Percentiles rank a stretch among this genome's conserved stretches.
Conservation (phyloP, 1,140 invertebrate species). For the Aphelenchoides fujianensis region DNA sequence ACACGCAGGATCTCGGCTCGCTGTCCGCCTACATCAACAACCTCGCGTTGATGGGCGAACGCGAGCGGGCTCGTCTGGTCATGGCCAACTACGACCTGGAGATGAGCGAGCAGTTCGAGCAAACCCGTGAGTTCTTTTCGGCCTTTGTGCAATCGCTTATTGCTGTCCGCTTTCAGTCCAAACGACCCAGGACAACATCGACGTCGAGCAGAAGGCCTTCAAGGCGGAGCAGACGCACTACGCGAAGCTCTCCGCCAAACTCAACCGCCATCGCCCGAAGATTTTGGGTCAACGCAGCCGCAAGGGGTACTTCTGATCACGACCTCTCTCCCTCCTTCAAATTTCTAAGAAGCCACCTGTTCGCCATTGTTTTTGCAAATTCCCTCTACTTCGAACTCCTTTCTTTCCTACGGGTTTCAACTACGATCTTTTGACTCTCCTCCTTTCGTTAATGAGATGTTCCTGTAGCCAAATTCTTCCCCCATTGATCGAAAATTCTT, state of each 20-base stretch:
- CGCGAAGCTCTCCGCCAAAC: not conserved
- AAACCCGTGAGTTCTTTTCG: not conserved
- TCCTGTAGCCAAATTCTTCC: too few relatives aligned
- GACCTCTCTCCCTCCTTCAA: too few relatives aligned
- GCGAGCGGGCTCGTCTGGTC: not conserved
- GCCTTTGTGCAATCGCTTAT: not conserved
- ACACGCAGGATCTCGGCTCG: not conserved
- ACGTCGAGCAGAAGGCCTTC: not conserved
- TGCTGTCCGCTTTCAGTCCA: conserved; percentile 5
- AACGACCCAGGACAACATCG: not conserved
- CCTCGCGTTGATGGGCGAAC: not conserved
- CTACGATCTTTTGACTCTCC: too few relatives aligned
- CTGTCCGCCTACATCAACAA: not conserved
- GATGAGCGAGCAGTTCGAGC: not conserved
- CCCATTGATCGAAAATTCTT: too few relatives aligned
- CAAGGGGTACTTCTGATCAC: too few relatives aligned
- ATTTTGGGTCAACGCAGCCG: not conserved
- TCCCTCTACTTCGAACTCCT: too few relatives aligned
- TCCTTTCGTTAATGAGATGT: too few relatives aligned
- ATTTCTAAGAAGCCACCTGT: too few relatives aligned
- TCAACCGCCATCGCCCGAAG: not conserved
- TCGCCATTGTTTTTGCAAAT: too few relatives aligned
- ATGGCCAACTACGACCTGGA: conserved; percentile 9
- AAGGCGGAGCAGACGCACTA: not conserved
- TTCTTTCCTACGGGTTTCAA: too few relatives aligned